Evolutionary conservation across 1,140 invertebrate genomes (phyloP), one percentile per base, ranked within the genome.

Genomic region (Drosophila lowei): DNA sequence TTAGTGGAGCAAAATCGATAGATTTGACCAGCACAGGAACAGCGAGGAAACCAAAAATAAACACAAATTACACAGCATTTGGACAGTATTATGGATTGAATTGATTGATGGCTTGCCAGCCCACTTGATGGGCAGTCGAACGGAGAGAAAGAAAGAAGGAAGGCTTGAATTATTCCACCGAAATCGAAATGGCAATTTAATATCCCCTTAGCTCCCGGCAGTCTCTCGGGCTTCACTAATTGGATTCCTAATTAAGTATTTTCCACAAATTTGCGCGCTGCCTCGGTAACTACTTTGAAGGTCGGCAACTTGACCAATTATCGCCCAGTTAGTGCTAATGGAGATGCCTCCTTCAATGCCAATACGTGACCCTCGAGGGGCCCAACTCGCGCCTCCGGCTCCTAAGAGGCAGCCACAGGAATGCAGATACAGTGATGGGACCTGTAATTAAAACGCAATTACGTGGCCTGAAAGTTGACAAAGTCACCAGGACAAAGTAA

Each of bases 371-470:
- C 61, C 18, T 18, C 1, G 1, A 18, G 18, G 2, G 18, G 18
- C 18, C 18, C 18, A 18, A 18, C 18, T 18, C 1, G 1, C 18
- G 18, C 1, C 18, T 18, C 18, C 28, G 53, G 16, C 43, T 18
- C 23, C n/a, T 15, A 25, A 9, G 9, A 55, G 52, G 38, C 13
- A 42, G 42, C 41, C 49, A 43, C 56, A 8, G 42, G 41, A 23
- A 54, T 53, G 34, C 46, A 66, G n/a, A 47, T 25, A 13, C 46
- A 42, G 23, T 41, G 6, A 50, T 54, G 66, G 34, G 66, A 30
- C 63, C 41, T 11, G 48, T 61, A 83, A 83, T 81, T 81, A 81
- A 81, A 78, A 78, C 59, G 74, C 77, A 80, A 85, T 84, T 85
- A 80, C 73, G 80, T 62, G 66, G 60, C 46, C 34, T 57, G 71